Evolutionary conservation across 2,888 invertebrate species (phyloP).

Genomic region (Lycia hirtaria): DNA sequence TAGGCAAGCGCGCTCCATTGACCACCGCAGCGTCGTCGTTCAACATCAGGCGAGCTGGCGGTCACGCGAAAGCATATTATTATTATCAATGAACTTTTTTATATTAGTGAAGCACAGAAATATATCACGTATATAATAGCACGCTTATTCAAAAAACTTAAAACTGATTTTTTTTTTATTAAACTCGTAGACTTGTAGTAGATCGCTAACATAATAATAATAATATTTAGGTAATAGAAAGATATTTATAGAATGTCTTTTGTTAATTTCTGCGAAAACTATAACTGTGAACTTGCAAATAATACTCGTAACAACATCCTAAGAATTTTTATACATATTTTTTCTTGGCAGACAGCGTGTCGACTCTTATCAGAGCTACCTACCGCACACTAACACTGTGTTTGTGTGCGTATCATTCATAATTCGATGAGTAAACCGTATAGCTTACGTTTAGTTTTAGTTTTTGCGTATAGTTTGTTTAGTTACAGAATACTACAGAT

Average conservation of each 20-base stretch:
- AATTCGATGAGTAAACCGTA: slow-evolving; percentile 4
- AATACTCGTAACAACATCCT: background rate
- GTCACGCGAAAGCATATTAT: too few species aligned
- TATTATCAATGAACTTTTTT: too few species aligned
- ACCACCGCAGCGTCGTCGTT: too few species aligned
- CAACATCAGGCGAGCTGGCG: too few species aligned
- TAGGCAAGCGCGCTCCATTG: too few species aligned
- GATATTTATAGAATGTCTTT: background rate
- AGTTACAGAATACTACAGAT: background rate
- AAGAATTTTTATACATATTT: slow-evolving; percentile 2
- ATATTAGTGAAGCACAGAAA: too few species aligned
- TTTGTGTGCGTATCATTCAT: slow-evolving; percentile 32
- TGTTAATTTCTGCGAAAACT: background rate
- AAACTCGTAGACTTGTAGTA: too few species aligned
- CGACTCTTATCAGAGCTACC: slow-evolving; percentile 39
- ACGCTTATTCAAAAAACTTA: too few species aligned
- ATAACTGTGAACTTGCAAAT: background rate
- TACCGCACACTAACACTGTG: slow-evolving; percentile 24
- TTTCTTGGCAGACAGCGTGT: slow-evolving; percentile 44
- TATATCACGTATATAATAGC: too few species aligned
- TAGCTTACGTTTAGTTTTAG: too few species aligned
- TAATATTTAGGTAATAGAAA: background rate
- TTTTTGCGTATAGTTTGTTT: slow-evolving; percentile 33
- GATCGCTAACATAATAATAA: too few species aligned
- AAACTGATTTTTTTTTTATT: too few species aligned